Evolutionary conservation across 2,888 invertebrate genomes (phyloP).

Genomic region (Heterodera filipjevi): DNA sequence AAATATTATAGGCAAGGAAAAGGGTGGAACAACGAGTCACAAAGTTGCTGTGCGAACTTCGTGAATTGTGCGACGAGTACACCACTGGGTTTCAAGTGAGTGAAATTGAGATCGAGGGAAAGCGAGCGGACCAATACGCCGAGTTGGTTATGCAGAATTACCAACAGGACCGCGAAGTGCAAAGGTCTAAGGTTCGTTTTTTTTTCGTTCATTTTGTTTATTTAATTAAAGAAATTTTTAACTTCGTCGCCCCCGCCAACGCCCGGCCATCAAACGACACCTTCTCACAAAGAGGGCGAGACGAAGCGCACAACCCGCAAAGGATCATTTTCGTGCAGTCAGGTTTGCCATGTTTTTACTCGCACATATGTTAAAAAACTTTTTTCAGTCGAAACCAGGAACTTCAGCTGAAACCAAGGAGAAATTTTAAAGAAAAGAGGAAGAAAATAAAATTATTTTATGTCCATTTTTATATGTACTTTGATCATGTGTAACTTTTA

Average conservation of each 20-base stretch:
- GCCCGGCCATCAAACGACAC: not conserved
- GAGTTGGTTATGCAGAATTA: constrained; percentile 19
- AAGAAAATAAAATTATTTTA: too few relatives aligned
- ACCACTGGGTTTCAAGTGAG: not conserved
- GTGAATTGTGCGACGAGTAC: constrained; percentile 20
- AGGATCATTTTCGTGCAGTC: constrained; percentile 23
- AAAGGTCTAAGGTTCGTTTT: constrained; percentile 22
- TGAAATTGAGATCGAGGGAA: constrained; percentile 25
- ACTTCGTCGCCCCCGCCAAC: not conserved
- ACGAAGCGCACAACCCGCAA: constrained; percentile 9
- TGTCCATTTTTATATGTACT: too few relatives aligned
- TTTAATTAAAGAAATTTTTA: not conserved
- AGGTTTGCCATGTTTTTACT: constrained; percentile 22
- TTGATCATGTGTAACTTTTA: too few relatives aligned
- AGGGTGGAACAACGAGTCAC: constrained; percentile 15
- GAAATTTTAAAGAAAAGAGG: too few relatives aligned
- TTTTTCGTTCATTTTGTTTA: not conserved
- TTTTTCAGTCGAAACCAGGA: too few relatives aligned
- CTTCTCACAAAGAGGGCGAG: not conserved
- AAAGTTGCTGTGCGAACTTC: constrained; percentile 27
- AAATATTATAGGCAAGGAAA: constrained; percentile 29
- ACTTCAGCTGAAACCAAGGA: too few relatives aligned
- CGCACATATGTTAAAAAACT: not conserved
- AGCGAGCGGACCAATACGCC: constrained; percentile 26
- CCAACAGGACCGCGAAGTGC: constrained; percentile 25